These are phyloP conservation scores for Lumbricus terrestris DNA, from an alignment of 2,888 invertebrate species.

Conservation along the genomic window DNA sequence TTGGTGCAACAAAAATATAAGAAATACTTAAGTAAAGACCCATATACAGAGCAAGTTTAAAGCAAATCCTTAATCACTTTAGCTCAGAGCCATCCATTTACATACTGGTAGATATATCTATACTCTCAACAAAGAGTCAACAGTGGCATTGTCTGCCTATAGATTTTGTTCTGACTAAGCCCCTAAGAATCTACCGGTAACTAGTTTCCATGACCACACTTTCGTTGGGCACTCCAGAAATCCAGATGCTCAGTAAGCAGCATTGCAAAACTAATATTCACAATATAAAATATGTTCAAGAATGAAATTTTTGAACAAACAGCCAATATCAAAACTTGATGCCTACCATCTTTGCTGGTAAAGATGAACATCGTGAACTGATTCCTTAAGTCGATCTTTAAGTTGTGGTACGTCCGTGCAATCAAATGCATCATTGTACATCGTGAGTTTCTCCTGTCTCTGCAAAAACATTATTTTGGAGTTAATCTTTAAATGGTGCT, in stretches of 20 bases:
- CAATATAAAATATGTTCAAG: no score
- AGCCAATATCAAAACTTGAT: not conserved
- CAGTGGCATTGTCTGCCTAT: no score
- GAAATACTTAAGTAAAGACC: not conserved
- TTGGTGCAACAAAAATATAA: not conserved
- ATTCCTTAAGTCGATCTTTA: not conserved
- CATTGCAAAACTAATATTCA: no score
- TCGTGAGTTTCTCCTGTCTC: not conserved
- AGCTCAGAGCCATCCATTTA: not conserved
- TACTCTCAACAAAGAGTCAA: no score
- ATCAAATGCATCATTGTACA: not conserved
- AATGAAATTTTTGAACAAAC: not conserved
- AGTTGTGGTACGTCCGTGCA: not conserved
- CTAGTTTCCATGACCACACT: no score
- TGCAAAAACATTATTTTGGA: not conserved
- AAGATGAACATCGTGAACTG: not conserved
- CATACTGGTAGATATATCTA: no score
- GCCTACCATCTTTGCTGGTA: constrained; percentile 12
- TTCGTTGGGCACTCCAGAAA: no score
- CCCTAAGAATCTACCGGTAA: no score
- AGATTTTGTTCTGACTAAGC: no score
- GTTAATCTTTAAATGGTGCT: not conserved
- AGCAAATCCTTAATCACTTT: not conserved
- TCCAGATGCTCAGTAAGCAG: no score
- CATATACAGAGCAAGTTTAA: not conserved